Evolutionary conservation across 2,797 vertebrate species (phyloP).

Genomic region (Sebastiscus albofasciatus): DNA sequence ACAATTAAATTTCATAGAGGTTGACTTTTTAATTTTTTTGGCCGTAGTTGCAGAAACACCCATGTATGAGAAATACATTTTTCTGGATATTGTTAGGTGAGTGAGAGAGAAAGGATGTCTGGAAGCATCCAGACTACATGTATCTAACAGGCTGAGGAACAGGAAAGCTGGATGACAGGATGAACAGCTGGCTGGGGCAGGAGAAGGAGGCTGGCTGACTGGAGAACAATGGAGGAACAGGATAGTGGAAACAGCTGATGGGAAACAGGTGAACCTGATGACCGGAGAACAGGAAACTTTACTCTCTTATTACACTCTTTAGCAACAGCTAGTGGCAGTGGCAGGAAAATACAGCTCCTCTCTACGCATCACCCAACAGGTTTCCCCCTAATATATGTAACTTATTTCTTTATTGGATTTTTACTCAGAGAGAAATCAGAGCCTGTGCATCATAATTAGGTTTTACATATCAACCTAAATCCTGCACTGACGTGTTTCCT

Average conservation of each 20-base stretch:
- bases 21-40: no score
- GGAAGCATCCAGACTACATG: neutral
- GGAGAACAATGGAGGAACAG: constrained; percentile 67
- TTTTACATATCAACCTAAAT: neutral
- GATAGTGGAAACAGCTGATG: constrained; percentile 61
- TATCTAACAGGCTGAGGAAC: constrained; percentile 6
- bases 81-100: neutral
- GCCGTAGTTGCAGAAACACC: no score
- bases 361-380: neutral
- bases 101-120: neutral
- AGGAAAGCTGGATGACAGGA: constrained; percentile 54
- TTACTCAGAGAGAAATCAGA: no score
- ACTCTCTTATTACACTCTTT: neutral
- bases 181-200: constrained; percentile 44
- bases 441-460: neutral
- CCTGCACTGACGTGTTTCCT: neutral
- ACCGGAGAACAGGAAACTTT: constrained; percentile 47
- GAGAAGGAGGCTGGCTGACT: constrained; percentile 6
- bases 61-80: no score
- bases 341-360: neutral
- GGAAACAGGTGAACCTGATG: constrained; percentile 48
- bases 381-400: neutral
- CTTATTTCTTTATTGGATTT: neutral
- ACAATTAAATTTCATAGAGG: no score
- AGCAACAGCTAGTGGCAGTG: constrained; percentile 42